Base-by-base conservation (phyloP, 1,140 invertebrate species). In the Ceratina calcarata region DNA sequence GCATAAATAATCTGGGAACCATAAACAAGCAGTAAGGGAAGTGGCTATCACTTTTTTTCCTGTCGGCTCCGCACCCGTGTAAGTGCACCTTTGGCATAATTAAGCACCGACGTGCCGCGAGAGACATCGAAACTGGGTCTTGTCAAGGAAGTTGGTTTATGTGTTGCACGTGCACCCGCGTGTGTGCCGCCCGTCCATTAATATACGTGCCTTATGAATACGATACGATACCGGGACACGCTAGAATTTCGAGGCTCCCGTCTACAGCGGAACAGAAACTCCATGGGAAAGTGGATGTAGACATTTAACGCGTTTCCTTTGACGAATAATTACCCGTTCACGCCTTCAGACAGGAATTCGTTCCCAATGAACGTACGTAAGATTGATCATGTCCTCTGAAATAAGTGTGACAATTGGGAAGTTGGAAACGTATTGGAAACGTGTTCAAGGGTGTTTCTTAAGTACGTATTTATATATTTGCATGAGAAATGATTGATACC, bases 121-220 rank as follows among this genome's bases (percentile, higher is more conserved):
- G 49, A 78, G 57, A 77, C 74, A 67, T 69, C 75, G 57, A 81
- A 81, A 81, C 80, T 81, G 67, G 80, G 80, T 81, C 80, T 81
- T 72, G 68, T 78, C 75, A 72, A 81, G 80, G 80, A 81, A 81
- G 68, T 45, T 78, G 75, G 68, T 76, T 81, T 70, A 72, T 72
- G 79, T 22, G 67, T 77, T 78, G 79, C 79, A 81, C 79, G 79
- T 80, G 78, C 72, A 73, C 64, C 62, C 13, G 20, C 53, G 57
- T 72, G 27, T 27, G 55, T 55, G 67, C 32, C 65, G 62, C 49
- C n/a, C 62, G 62, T 80, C 45, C 73, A 80, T 80, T 80, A 68
- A 79, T 73, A 80, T 69, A 80, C 57, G 78, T 66, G 27, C 49
- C 78, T 64, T 67, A 65, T 74, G 70, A 74, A 75, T 74, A 66